Conservation (phyloP, 2,888 invertebrate genomes). For the Noctuana brunneofusca region DNA sequence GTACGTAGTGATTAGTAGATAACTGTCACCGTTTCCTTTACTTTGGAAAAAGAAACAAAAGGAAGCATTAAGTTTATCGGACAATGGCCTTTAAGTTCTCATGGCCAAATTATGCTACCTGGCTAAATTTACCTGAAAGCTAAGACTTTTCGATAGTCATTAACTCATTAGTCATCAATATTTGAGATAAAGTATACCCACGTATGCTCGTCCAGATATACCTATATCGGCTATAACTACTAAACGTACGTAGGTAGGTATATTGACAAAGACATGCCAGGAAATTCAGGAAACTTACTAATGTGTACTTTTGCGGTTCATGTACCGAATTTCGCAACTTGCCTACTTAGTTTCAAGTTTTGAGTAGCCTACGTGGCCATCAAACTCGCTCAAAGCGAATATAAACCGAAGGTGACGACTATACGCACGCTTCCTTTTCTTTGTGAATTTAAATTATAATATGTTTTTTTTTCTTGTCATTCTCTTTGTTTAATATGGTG, state of each 20-base stretch:
- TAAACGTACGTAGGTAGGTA: too few relatives aligned
- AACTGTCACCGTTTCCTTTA: constrained; percentile 22
- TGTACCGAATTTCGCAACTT: background rate
- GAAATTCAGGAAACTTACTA: too few relatives aligned
- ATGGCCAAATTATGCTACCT: constrained; percentile 8
- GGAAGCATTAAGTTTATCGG: constrained; percentile 11
- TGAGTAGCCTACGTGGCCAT: background rate
- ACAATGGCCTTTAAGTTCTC: constrained; percentile 17
- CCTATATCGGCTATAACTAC: too few relatives aligned
- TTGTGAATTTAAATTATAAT: background rate
- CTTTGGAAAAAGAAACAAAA: constrained; percentile 13
- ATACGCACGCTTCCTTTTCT: background rate
- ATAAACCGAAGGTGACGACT: background rate
- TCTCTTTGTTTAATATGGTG: too few relatives aligned
- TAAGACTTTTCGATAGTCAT: background rate
- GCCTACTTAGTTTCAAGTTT: background rate
- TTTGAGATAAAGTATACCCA: background rate
- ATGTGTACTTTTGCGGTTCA: too few relatives aligned
- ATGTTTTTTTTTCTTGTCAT: too few relatives aligned
- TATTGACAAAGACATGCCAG: too few relatives aligned
- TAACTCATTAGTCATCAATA: background rate
- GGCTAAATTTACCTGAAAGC: background rate
- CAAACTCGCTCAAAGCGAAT: background rate
- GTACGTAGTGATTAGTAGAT: constrained; percentile 24
- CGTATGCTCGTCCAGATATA: too few relatives aligned